Percentiles rank a stretch among this genome's conserved stretches.
phyloP scores from a whole-genome alignment of 2,113 vertebrate genomes.

The Ranitomeya imitator region DNA sequence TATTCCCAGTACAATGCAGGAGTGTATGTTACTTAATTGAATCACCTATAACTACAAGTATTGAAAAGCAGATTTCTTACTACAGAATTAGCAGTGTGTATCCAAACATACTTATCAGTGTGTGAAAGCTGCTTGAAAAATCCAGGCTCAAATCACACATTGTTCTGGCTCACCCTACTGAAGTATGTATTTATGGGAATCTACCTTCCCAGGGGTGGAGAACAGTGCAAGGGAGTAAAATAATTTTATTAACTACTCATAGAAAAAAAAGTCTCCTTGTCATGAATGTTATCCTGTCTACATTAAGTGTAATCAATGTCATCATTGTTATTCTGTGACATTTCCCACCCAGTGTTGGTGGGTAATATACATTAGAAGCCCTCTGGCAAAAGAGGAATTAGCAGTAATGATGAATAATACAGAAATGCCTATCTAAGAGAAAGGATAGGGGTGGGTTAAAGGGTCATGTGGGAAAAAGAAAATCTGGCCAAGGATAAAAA shows the following conservation, averaged over 20 bases:
- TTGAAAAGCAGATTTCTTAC: background rate
- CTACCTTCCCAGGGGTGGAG: constrained; percentile 20
- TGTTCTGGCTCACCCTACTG: background rate
- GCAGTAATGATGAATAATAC: background rate
- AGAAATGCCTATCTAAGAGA: constrained; percentile 4
- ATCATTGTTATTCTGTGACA: constrained; percentile 47
- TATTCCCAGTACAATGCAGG: background rate
- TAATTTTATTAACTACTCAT: background rate
- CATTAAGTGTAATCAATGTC: constrained; percentile 42
- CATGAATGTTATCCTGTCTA: constrained; percentile 46
- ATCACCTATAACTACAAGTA: background rate
- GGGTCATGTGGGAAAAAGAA: background rate
- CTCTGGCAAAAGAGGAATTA: constrained; percentile 36
- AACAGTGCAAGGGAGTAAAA: constrained; percentile 19
- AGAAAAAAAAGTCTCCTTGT: constrained; percentile 2
- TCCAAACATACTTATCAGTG: constrained; percentile 11
- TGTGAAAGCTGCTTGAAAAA: background rate
- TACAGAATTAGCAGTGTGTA: background rate
- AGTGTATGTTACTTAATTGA: background rate
- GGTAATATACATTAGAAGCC: constrained; percentile 24
- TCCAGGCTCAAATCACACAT: background rate
- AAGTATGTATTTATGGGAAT: background rate
- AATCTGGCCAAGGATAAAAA: background rate
- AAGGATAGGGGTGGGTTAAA: background rate
- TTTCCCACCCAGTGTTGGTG: constrained; percentile 48